Evolutionary conservation across 2,113 vertebrate species (phyloP), one percentile per base, ranked within the genome.

Genomic region (Prionailurus viverrinus): DNA sequence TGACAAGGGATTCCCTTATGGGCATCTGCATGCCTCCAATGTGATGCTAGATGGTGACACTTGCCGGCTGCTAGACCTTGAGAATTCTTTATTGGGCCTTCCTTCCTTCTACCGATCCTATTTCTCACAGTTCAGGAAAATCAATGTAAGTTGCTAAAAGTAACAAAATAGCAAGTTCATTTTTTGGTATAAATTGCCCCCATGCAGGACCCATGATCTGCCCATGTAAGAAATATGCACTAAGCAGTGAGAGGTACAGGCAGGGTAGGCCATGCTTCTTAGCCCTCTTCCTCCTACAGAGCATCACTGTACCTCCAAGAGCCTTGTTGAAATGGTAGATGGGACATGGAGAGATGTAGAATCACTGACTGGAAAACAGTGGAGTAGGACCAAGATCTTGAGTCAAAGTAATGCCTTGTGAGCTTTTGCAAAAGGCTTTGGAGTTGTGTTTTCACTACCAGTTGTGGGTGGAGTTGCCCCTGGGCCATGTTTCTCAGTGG

Each of bases 61-160:
- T 0, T 99, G 99, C 98, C 99, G 99, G 80, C 98, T 99, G 94
- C 97, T 99, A 94, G 99, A 99, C 74, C 98, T 99, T 7, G 99
- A 99, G 98, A 99, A 99, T 95, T 99, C 99, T 61, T 94, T 99
- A 31, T 97, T 99, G 97, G 99, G 99, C 97, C 99, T 99, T 36
- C 99, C 99, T 6, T 99, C 99, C 1, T 99, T 98, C 96, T 99
- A 99, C 97, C 98, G 99, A 65, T 99, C 99, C 0, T 98, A 99
- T 79, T 99, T 99, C 90, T 99, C 99, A 36, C 99, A 99, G 65
- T 99, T 99, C 98, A 99, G 99, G 96, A 99, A 99, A 98, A 99
- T 99, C 96, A 99, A 99, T 29, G 99, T 99, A 98, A 97, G 99
- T 98, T 79, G 18, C 68, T 97, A 84, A 89, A 65, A 65, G 90